Evolutionary conservation across 2,113 vertebrate species (phyloP), one percentile per base, ranked within the genome.

Genomic region (Cephalopterus ornatus): DNA sequence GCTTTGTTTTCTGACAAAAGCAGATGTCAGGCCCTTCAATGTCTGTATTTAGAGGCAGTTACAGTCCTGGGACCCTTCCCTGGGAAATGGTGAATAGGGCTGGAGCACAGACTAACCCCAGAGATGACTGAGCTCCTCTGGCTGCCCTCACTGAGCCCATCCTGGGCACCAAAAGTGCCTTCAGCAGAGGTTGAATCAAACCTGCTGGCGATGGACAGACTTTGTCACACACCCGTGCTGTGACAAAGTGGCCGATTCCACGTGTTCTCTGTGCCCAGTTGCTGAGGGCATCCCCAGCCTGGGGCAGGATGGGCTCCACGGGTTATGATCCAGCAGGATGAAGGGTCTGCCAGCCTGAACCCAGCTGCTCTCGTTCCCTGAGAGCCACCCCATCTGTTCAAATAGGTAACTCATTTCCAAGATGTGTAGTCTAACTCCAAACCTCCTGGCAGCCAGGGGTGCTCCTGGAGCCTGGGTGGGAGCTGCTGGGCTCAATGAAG

Each of bases 221-320:
- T 7, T 55, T 46, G 53, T 56, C n/a, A 28, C 41, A 41, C 9
- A 5, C 32, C 49, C 3, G 39, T 2, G 0, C 22, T 56, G 55
- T 2, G 3, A 52, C 26, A 28, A 52, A 52, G 58, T 1, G 1
- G 21, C 37, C 0, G 0, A 4, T 37, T 27, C 32, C 33, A 30
- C 3, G 0, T 10, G 4, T 44, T 53, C 80, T 86, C 56, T 53
- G 18, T 39, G 49, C 23, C 56, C 28, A 0, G n/a, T 14, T 15
- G 70, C 61, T 4, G 16, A 55, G 80, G 74, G 47, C 56, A 41
- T 17, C 28, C 28, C 56, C 37, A 4, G 14, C 16, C 14, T 11
- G 55, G 59, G 71, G n/a, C 72, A 24, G 47, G 41, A 42, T 0
- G 2, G 18, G 50, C 28, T 17, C 24, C 27, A 1, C 0, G 0